Percentiles rank a stretch among this genome's conserved stretches.
Conservation (phyloP, 2,113 vertebrate species). For the Reinhardtius hippoglossoides region DNA sequence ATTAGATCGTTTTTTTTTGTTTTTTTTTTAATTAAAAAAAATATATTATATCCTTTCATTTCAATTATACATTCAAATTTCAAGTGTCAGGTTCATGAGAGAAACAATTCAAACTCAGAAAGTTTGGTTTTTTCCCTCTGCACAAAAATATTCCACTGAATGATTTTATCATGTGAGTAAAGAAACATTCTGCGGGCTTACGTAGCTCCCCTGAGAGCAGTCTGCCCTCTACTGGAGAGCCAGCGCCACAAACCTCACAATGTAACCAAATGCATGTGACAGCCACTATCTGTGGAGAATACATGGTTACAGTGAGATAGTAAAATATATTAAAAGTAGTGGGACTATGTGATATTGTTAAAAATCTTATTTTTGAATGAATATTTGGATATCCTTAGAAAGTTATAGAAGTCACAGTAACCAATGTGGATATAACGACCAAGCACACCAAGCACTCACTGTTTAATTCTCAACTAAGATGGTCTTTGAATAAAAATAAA, state of each 20-base stretch:
- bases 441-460: neutral
- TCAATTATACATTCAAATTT: neutral
- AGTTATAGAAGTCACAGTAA: neutral
- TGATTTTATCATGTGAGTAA: slow-evolving; percentile 11
- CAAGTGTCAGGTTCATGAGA: neutral
- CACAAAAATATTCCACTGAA: neutral
- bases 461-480: neutral
- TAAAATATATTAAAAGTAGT: neutral
- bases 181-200: neutral
- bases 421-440: neutral
- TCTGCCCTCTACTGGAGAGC: slow-evolving; percentile 73
- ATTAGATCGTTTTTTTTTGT: too few species aligned
- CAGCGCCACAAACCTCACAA: slow-evolving; percentile 9
- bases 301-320: neutral
- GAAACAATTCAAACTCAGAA: neutral
- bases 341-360: neutral
- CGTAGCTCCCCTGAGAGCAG: slow-evolving; percentile 44
- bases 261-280: neutral
- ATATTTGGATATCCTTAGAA: neutral
- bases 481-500: too few species aligned
- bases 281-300: neutral
- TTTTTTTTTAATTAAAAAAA: too few species aligned
- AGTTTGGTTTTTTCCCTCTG: neutral
- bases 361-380: neutral
- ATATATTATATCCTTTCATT: too few species aligned